Base-by-base conservation (phyloP, 1,140 invertebrate species). In the Capitella teleta region DNA sequence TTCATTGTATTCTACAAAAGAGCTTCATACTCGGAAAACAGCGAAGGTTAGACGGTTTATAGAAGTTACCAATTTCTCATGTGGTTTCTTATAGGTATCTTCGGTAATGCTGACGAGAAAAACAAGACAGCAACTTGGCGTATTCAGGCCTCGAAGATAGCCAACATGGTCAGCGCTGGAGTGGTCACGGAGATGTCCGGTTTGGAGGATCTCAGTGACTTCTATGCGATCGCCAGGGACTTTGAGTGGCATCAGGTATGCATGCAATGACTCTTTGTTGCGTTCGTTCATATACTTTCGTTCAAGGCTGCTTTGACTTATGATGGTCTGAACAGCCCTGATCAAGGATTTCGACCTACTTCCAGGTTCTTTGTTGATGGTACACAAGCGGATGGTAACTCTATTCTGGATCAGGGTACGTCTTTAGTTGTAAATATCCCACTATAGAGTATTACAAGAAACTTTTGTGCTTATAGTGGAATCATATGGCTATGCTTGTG, bases 1-100 rank as follows among this genome's bases (percentile, higher is more conserved):
- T 47, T 47, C 28, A 16, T 19, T 16, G 32, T 47, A 5, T 47
- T 18, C 16, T 47, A 32, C 45, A 47, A 47, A 25, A 5, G 45
- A 47, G n/a, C n/a, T n/a, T n/a, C n/a, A n/a, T n/a, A n/a, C n/a
- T n/a, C n/a, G n/a, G n/a, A n/a, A n/a, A n/a, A n/a, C n/a, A n/a
- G n/a, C n/a, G n/a, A n/a, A n/a, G n/a, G n/a, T n/a, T n/a, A n/a
- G n/a, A n/a, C n/a, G n/a, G n/a, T n/a, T n/a, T n/a, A n/a, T n/a
- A n/a, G n/a, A n/a, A n/a, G n/a, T n/a, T n/a, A n/a, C n/a, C n/a
- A n/a, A n/a, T n/a, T n/a, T n/a, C n/a, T n/a, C n/a, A n/a, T n/a
- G n/a, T n/a, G n/a, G n/a, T 28, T 12, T 36, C 5, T 19, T 16
- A 18, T 32, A 32, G 28, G 45, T 12, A 47, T 44, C 21, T 44